Percentiles rank a stretch among this genome's conserved stretches.
Conservation (phyloP, 2,888 invertebrate genomes). For the Biston betularia region DNA sequence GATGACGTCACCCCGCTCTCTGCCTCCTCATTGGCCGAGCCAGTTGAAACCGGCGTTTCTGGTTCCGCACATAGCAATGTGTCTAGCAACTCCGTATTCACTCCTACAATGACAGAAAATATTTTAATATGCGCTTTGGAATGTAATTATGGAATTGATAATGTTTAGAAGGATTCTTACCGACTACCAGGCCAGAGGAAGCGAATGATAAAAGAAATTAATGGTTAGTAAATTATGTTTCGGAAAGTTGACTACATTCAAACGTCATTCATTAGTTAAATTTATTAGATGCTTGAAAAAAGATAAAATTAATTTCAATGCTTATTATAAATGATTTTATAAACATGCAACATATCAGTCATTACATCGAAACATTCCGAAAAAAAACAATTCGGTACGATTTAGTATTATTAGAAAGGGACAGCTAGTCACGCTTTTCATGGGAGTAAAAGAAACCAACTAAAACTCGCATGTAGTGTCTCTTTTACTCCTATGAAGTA, state of each 20-base stretch:
- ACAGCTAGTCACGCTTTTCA: too few relatives aligned
- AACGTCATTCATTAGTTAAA: neutral
- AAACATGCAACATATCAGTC: slow-evolving; percentile 8
- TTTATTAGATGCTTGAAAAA: neutral
- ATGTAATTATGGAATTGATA: slow-evolving; percentile 20
- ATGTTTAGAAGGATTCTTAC: slow-evolving; percentile 59
- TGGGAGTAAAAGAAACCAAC: too few relatives aligned
- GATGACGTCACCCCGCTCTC: slow-evolving; percentile 51
- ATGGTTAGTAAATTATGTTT: slow-evolving; percentile 43
- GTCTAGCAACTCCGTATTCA: slow-evolving; percentile 93
- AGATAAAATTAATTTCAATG: neutral
- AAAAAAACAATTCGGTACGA: neutral
- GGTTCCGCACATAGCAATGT: slow-evolving; percentile 90
- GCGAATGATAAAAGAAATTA: slow-evolving; percentile 60
- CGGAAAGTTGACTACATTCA: neutral
- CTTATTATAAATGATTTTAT: neutral
- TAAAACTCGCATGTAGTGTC: too few relatives aligned
- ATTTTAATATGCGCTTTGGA: slow-evolving; percentile 33
- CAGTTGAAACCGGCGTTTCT: slow-evolving; percentile 50
- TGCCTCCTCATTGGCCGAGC: slow-evolving; percentile 43
- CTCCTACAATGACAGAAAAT: slow-evolving; percentile 86
- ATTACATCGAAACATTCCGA: neutral
- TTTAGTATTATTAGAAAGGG: too few relatives aligned
- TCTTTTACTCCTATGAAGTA: neutral
- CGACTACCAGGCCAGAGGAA: slow-evolving; percentile 70